Evolutionary conservation across 2,797 vertebrate species (phyloP).

Genomic region (Ceryle rudis): DNA sequence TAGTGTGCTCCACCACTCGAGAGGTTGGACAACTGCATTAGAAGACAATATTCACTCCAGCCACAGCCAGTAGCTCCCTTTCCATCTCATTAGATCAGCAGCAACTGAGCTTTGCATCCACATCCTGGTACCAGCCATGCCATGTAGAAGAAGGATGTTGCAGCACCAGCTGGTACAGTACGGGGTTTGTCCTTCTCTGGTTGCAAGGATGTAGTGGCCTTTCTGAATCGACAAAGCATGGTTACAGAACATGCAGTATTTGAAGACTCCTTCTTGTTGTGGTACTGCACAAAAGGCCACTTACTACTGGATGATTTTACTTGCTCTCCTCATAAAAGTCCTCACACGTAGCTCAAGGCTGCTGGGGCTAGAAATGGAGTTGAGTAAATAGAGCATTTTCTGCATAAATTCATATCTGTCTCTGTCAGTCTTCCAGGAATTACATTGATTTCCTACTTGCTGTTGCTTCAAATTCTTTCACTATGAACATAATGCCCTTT

Average conservation of each 20-base stretch:
- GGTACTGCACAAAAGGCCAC: neutral
- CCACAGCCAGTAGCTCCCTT: neutral
- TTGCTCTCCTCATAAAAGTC: neutral
- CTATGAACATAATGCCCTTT: neutral
- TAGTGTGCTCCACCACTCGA: fast-evolving
- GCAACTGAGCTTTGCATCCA: fast-evolving
- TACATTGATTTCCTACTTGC: neutral
- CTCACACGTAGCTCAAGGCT: neutral
- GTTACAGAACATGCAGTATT: neutral
- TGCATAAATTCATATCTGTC: neutral
- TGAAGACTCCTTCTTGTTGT: neutral
- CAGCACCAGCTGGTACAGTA: neutral
- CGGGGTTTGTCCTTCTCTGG: neutral
- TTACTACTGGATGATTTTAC: neutral
- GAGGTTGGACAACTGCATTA: fast-evolving
- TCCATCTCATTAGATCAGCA: neutral
- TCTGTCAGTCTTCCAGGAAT: neutral
- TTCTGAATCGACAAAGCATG: neutral
- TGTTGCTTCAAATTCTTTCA: neutral
- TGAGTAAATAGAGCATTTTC: neutral
- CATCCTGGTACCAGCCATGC: neutral
- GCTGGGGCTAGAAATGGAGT: neutral
- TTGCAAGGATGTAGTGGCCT: neutral
- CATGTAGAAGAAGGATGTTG: neutral
- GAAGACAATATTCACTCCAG: neutral